Evolutionary conservation across 1,140 invertebrate genomes (phyloP).

Genomic region (Drosophila jambulina): DNA sequence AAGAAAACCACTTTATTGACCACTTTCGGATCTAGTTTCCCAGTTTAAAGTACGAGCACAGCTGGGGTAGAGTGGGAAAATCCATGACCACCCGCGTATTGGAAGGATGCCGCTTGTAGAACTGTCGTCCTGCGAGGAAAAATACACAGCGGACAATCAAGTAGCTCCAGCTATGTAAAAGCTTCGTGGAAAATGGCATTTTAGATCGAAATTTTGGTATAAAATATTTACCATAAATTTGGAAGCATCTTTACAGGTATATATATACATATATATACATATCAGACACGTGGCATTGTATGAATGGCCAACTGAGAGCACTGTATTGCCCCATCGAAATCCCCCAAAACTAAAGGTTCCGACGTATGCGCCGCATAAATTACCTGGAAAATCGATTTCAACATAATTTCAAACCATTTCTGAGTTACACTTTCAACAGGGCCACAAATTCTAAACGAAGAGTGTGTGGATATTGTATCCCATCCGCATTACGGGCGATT

Average conservation of each 20-base stretch:
- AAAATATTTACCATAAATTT: slow-evolving; percentile 1
- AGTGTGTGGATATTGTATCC: slow-evolving; percentile 18
- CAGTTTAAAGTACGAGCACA: not conserved
- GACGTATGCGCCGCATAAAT: slow-evolving; percentile 24
- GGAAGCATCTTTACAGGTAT: too few relatives aligned
- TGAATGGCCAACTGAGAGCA: slow-evolving; percentile 22
- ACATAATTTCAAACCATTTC: slow-evolving; percentile 63
- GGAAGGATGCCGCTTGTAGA: not conserved
- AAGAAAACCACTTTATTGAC: too few relatives aligned
- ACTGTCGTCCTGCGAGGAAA: slow-evolving; percentile 5
- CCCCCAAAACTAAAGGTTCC: slow-evolving; percentile 10
- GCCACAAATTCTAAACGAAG: slow-evolving; percentile 38
- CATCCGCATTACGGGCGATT: slow-evolving; percentile 76
- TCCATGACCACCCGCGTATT: slow-evolving; percentile 26
- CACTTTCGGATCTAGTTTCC: not conserved
- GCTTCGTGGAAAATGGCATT: not conserved
- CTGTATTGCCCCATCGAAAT: slow-evolving; percentile 5
- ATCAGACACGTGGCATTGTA: not conserved
- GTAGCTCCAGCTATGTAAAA: slow-evolving; percentile 17
- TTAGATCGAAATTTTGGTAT: not conserved
- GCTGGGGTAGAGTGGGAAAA: slow-evolving; percentile 1
- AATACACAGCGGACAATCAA: not conserved
- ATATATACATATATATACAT: not conserved
- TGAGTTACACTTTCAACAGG: slow-evolving; percentile 62
- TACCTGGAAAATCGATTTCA: slow-evolving; percentile 58